Base-by-base conservation (phyloP, 2,797 vertebrate species). In the Tarsius wallacei region DNA sequence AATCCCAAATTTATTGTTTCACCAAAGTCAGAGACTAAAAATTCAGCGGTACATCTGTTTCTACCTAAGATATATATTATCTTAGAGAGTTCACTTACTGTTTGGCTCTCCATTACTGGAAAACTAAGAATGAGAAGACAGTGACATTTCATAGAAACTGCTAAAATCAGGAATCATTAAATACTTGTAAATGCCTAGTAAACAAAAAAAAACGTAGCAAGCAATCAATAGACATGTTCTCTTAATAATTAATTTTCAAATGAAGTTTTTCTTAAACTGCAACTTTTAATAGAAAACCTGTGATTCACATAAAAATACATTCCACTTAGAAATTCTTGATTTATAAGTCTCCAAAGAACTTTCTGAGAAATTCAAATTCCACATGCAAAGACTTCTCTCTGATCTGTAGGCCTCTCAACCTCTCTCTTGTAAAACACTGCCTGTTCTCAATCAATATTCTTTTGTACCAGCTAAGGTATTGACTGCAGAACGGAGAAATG, bases 351-450 rank as follows among this genome's bases (percentile, higher is more conserved):
- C 47, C n/a, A 26, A 91, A 82, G 31, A 7, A 74, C 13, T 96
- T 2, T 17, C 55, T 77, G 55, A 70, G 59, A 90, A 97, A 90
- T 84, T 61, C 47, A 80, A 88, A 89, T 76, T 8, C 31, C 11
- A 88, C 33, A 61, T 26, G 49, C 31, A 42, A n/a, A 97, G 53
- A 89, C 57, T 90, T 93, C 59, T 66, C 2, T 82, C 31, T 95
- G 51, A 96, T 66, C 61, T 77, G 36, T 68, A 88, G 63, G 26
- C 11, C 28, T 95, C 3, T 94, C 70, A 85, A 24, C 17, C 28
- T 68, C 51, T 82, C 88, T 78, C 82, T 78, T 85, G 8, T 87
- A 76, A 94, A 96, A 95, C 59, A 63, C 21, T 87, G 19, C 36
- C 19, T 91, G 42, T 7, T 91, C 10, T 86, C 53, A 78, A 80